Evolutionary conservation across 1,140 invertebrate species (phyloP).

Genomic region (Elysia chlorotica): DNA sequence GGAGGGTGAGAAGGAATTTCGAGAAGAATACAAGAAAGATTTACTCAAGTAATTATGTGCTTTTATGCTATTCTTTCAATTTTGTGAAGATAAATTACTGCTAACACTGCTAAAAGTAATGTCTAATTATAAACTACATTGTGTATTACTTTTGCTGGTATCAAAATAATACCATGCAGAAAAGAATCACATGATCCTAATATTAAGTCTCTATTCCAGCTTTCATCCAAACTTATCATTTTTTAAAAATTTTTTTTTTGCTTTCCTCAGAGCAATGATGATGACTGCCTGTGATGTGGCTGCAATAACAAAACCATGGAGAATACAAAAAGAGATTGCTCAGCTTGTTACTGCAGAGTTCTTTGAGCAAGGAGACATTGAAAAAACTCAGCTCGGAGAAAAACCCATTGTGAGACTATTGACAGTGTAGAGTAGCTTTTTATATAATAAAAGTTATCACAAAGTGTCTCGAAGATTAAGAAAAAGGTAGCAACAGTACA

Average conservation of each 20-base stretch:
- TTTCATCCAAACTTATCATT: too few species aligned
- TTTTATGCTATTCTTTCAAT: not conserved
- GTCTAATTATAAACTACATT: not conserved
- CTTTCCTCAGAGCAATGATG: conserved; percentile 98
- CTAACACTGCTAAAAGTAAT: not conserved
- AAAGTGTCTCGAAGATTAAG: too few species aligned
- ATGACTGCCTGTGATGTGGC: conserved; percentile 99
- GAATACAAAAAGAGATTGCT: conserved; percentile 82
- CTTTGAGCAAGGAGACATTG: conserved; percentile 95
- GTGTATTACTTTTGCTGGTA: not conserved
- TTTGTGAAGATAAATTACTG: too few species aligned
- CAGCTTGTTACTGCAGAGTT: conserved; percentile 95
- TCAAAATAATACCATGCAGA: too few species aligned
- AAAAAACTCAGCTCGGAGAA: conserved; percentile 89
- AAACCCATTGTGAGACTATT: conserved; percentile 83
- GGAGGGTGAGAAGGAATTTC: conserved; percentile 89
- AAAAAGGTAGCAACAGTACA: too few species aligned
- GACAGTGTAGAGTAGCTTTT: too few species aligned
- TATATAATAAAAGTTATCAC: too few species aligned
- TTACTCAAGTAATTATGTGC: conserved; percentile 41
- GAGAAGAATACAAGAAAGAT: conserved; percentile 78
- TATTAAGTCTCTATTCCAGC: too few species aligned
- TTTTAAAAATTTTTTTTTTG: too few species aligned
- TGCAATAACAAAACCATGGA: conserved; percentile 97
- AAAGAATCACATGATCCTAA: too few species aligned